phyloP scores from a whole-genome alignment of 2,113 vertebrate species.

The Hemiscyllium ocellatum region DNA sequence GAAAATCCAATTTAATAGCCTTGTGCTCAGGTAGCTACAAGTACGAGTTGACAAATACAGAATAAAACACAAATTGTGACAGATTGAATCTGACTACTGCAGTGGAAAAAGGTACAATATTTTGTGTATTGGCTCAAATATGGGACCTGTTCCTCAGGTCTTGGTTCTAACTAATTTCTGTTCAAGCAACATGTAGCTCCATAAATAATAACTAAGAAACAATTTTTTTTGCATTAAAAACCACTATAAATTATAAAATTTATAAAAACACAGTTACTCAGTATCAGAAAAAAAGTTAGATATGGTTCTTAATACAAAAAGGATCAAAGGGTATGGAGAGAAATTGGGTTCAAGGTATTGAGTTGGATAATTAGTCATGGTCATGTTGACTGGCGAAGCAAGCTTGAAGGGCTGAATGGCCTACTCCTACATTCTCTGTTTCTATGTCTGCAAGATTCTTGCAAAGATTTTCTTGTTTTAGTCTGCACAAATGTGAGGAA shows the following conservation, averaged over 20 bases:
- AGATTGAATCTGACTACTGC: neutral
- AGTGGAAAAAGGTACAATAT: neutral
- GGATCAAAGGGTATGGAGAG: too few species aligned
- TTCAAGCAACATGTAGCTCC: neutral
- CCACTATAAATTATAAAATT: neutral
- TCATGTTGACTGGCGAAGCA: too few species aligned
- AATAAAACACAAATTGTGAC: slow-evolving; percentile 60
- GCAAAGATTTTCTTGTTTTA: neutral
- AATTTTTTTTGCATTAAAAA: neutral
- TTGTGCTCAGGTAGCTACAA: slow-evolving; percentile 65
- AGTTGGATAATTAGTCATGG: too few species aligned
- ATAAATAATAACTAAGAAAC: neutral
- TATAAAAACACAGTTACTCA: neutral
- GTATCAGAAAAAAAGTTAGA: neutral
- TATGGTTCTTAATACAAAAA: too few species aligned
- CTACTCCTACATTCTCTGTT: too few species aligned
- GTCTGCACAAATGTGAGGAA: neutral
- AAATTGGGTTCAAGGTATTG: too few species aligned
- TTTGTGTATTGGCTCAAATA: neutral
- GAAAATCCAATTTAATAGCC: slow-evolving; percentile 99
- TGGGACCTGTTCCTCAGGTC: neutral
- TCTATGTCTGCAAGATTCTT: neutral
- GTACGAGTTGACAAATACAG: slow-evolving; percentile 69
- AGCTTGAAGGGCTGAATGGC: too few species aligned
- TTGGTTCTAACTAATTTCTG: neutral